Percentiles rank a stretch among this genome's conserved stretches.
Evolutionary conservation across 2,888 invertebrate genomes (phyloP).

Genomic region (Sepioteuthis lessoniana): DNA sequence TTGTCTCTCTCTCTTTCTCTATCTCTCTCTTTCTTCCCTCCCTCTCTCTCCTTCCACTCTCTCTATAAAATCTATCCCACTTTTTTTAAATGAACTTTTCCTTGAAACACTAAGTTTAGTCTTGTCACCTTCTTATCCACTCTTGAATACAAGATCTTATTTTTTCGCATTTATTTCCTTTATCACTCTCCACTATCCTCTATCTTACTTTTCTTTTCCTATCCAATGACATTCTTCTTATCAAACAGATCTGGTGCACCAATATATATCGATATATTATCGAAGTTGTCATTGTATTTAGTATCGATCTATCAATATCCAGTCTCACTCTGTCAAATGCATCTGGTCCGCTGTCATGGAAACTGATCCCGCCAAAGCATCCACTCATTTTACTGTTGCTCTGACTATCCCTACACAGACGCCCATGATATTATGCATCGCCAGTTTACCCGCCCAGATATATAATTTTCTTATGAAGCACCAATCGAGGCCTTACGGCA

Average conservation of each 20-base stretch:
- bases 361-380: background rate
- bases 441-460: background rate
- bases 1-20: too few relatives aligned
- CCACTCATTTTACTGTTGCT: background rate
- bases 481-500: background rate
- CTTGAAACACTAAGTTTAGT: too few relatives aligned
- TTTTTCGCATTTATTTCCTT: background rate
- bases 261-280: constrained; percentile 13
- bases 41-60: too few relatives aligned
- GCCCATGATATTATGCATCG: background rate
- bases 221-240: background rate
- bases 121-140: background rate
- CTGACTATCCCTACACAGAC: background rate
- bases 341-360: background rate
- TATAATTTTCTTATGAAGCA: background rate
- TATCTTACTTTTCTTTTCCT: background rate
- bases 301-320: constrained; percentile 13
- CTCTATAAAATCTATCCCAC: too few relatives aligned
- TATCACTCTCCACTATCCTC: background rate
- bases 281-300: background rate
- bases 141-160: background rate
- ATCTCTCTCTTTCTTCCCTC: too few relatives aligned
- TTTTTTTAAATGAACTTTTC: background rate
- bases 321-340: constrained; percentile 1
- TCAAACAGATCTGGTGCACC: background rate